Evolutionary conservation across 2,797 vertebrate species (phyloP), one percentile per base, ranked within the genome.

Genomic region (Leptoclinus maculatus): DNA sequence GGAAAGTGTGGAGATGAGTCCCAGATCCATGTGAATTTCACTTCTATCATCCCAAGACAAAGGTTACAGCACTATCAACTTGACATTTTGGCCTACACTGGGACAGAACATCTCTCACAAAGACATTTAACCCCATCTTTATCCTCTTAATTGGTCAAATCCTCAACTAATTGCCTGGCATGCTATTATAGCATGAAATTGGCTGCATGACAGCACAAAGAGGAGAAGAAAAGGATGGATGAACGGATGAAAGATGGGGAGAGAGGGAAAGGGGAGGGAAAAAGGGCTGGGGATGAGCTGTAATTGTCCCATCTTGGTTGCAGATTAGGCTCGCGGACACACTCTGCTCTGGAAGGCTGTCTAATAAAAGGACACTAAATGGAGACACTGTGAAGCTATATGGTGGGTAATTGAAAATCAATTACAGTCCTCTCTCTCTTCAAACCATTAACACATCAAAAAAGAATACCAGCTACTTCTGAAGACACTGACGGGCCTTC

Each of bases 121-220:
- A 78, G 56, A 51, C 59, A 60, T 25, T 84, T 57, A 76, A 72
- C 65, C 65, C 41, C 71, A 57, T 76, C 56, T 71, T 84, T 82
- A 79, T 88, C 78, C 79, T 81, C 71, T 67, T 88, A 89, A 93
- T 87, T 89, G 79, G 88, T 86, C 73, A 84, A 86, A 90, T 85
- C 89, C 83, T 80, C 65, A 62, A 65, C 70, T 91, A 90, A 92
- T 91, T 90, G 82, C 81, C 72, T 80, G 79, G 87, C 82, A 80
- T 77, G 67, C 62, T 34, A 23, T 76, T 74, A 72, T 32, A 59
- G 71, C 70, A 69, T 83, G 69, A 84, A 85, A 91, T 76, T 57
- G 62, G 76, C 80, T 90, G 63, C 67, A 67, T 79, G 66, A 72
- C 76, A 66, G 69, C 41, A 74, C 78, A 76, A 56, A 74, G 29